Evolutionary conservation across 2,888 invertebrate genomes (phyloP), one percentile per base, ranked within the genome.

Genomic region (Reticulitermes lucifugus): DNA sequence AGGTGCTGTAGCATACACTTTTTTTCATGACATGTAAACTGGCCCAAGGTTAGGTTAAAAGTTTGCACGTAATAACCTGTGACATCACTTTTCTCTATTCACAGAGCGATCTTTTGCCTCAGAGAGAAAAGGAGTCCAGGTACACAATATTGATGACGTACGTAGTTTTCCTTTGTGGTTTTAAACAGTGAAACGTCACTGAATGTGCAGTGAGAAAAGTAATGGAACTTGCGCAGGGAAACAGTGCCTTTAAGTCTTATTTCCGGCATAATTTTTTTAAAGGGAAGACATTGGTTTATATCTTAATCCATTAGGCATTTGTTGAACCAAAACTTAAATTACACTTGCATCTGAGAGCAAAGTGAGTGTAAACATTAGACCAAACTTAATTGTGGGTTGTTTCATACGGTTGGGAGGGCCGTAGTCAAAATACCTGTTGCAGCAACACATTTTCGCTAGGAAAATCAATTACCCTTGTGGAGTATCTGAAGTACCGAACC

Each of bases 11-110:
- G 65, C 12, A n/a, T 22, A 21, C n/a, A 65, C 6, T 65, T 25
- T 25, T n/a, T 25, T 65, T n/a, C n/a, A 65, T 25, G 65, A n/a
- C 14, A 4, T n/a, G 25, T 65, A 65, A 65, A 65, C 14, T 65
- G 65, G 65, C 65, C 65, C 65, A 65, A 65, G 65, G 65, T 65
- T 65, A 25, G 65, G n/a, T 65, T 65, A 65, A 25, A 65, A 9
- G 25, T 65, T 25, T 65, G 65, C 25, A 65, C 65, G 60, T 60
- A 18, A 18, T 60, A 60, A 18, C 6, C 60, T 60, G 60, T 60
- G 65, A 65, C 65, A 65, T 65, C 65, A 65, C 7, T n/a, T 65
- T 55, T 55, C 1, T 65, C 3, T 65, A 25, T 9, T 14, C 9
- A 25, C 12, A 65, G 2, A 12, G 6, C n/a, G n/a, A 65, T 25